These are phyloP conservation scores for Plebejus anna DNA, from an alignment of 2,888 invertebrate species.

Conservation along the genomic window DNA sequence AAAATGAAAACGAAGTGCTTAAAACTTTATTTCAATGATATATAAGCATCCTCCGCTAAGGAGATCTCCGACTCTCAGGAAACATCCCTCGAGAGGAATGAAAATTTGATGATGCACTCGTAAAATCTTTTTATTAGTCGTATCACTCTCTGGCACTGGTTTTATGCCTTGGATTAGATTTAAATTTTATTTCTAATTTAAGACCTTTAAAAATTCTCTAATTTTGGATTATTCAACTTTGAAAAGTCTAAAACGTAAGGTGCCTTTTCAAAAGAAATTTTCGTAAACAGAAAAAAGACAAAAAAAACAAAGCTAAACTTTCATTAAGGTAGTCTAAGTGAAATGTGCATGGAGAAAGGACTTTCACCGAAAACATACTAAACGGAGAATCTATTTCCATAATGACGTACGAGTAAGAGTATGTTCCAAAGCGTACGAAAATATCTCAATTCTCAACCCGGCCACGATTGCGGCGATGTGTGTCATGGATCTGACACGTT, in stretches of 20 bases:
- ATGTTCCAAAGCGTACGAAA: background rate
- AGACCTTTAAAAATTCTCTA: background rate
- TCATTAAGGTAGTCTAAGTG: background rate
- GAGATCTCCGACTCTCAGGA: background rate
- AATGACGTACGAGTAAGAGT: background rate
- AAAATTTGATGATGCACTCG: conserved; percentile 29
- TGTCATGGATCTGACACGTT: conserved; percentile 15
- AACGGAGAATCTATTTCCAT: background rate
- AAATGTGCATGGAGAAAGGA: background rate
- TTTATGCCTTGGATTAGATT: background rate
- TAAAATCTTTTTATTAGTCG: conserved; percentile 5
- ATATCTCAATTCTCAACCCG: background rate
- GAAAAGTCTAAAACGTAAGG: too few relatives aligned
- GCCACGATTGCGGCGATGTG: conserved; percentile 4
- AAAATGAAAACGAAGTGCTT: background rate
- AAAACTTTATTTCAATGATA: background rate
- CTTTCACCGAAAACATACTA: background rate
- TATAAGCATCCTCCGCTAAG: background rate
- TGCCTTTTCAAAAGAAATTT: background rate
- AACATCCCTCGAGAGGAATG: background rate
- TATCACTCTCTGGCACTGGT: background rate
- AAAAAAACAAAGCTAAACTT: background rate
- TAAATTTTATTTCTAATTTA: background rate
- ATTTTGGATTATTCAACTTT: background rate
- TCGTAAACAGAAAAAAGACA: background rate